phyloP scores from a whole-genome alignment of 2,888 invertebrate genomes.

The Tenthredo amoena region DNA sequence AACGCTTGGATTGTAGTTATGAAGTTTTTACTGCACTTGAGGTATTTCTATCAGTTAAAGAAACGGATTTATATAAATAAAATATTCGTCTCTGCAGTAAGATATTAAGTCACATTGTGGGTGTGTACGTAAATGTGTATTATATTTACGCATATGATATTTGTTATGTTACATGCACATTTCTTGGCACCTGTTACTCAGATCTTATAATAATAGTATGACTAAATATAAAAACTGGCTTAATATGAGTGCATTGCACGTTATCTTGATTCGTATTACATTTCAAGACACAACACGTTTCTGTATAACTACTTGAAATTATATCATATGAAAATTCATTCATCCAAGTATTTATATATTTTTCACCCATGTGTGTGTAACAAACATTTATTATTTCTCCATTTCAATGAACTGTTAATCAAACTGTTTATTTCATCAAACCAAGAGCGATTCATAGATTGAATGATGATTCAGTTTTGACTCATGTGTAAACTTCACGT shows the following conservation, averaged over 20 bases:
- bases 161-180: conserved; percentile 7
- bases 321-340: neutral
- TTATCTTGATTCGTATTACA: neutral
- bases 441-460: neutral
- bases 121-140: neutral
- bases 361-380: neutral
- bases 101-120: neutral
- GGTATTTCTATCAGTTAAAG: neutral
- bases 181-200: conserved; percentile 21
- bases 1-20: neutral
- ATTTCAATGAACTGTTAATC: conserved; percentile 13
- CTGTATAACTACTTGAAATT: neutral
- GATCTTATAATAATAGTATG: conserved; percentile 4
- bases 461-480: conserved; percentile 14
- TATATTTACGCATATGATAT: neutral
- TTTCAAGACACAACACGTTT: neutral
- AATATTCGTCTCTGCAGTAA: neutral
- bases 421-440: neutral
- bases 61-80: neutral
- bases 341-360: neutral
- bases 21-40: neutral
- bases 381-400: neutral
- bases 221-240: neutral
- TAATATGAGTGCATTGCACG: conserved; percentile 3
- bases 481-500: conserved; percentile 39